A percentile compares a stretch with the other conserved stretches of the same genome.
These are phyloP conservation scores for Clamator glandarius DNA, from an alignment of 2,797 vertebrate genomes.

Conservation along the genomic window DNA sequence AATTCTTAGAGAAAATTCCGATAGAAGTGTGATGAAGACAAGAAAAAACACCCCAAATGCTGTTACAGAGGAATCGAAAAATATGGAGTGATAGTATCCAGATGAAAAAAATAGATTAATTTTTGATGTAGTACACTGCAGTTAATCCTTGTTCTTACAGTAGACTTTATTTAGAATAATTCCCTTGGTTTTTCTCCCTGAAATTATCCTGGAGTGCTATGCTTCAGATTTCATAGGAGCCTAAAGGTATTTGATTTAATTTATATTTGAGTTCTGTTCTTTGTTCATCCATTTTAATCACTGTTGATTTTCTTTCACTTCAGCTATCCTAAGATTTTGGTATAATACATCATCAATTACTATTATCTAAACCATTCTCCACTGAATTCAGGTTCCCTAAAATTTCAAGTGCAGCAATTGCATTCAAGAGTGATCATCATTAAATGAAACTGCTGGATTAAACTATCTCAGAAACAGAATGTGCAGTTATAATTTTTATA, in stretches of 20 bases:
- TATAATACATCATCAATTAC: neutral
- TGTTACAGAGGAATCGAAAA: neutral
- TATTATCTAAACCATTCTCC: neutral
- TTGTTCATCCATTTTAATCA: constrained; percentile 26
- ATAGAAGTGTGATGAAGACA: neutral
- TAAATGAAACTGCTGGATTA: neutral
- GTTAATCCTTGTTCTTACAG: constrained; percentile 14
- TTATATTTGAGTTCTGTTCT: constrained; percentile 22
- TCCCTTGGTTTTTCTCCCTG: constrained; percentile 14
- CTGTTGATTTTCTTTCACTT: neutral
- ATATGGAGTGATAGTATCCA: neutral
- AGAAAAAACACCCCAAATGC: neutral
- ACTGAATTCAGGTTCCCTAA: neutral
- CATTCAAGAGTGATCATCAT: neutral
- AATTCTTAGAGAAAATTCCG: neutral
- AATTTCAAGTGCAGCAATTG: constrained; percentile 17
- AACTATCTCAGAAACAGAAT: neutral
- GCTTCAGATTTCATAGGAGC: constrained; percentile 4
- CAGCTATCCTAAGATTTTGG: neutral
- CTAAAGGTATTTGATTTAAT: constrained; percentile 50
- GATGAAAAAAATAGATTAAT: constrained; percentile 32
- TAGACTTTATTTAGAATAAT: constrained; percentile 49
- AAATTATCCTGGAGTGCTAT: constrained; percentile 13
- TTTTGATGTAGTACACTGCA: neutral
- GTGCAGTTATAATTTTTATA: neutral